Conservation (phyloP, 2,888 invertebrate genomes). For the Poecilus cupreus region DNA sequence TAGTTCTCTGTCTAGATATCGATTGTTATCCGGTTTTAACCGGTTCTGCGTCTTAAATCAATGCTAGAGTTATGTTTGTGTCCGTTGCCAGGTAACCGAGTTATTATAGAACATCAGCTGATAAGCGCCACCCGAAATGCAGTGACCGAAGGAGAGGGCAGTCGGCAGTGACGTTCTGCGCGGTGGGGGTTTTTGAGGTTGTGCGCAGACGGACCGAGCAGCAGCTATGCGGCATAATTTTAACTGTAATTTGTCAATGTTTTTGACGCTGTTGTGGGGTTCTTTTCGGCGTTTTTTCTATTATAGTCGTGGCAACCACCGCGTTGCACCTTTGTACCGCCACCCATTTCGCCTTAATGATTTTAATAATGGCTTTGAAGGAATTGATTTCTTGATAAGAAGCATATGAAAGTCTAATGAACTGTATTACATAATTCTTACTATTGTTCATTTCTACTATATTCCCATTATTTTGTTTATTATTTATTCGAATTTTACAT, state of each 20-base stretch:
- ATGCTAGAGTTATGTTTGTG: slow-evolving; percentile 70
- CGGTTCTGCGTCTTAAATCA: slow-evolving; percentile 69
- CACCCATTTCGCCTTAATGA: slow-evolving; percentile 47
- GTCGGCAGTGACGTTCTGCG: slow-evolving; percentile 51
- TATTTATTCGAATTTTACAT: too few relatives aligned
- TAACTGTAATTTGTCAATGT: slow-evolving; percentile 58
- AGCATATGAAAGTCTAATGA: slow-evolving; percentile 25
- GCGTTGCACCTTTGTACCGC: slow-evolving; percentile 51
- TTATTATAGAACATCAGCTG: slow-evolving; percentile 59
- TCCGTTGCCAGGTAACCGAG: slow-evolving; percentile 70
- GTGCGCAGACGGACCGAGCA: too few relatives aligned
- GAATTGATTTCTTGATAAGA: slow-evolving; percentile 48
- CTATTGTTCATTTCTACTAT: background rate
- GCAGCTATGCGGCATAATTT: slow-evolving; percentile 52
- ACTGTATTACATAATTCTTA: slow-evolving; percentile 14
- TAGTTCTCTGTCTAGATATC: slow-evolving; percentile 59
- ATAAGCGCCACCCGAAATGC: slow-evolving; percentile 58
- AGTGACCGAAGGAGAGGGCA: slow-evolving; percentile 17
- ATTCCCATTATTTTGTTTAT: too few relatives aligned
- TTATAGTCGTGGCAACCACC: slow-evolving; percentile 41
- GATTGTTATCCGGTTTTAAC: slow-evolving; percentile 66
- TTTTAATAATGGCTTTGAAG: slow-evolving; percentile 48
- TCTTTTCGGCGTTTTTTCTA: slow-evolving; percentile 49
- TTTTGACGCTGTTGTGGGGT: slow-evolving; percentile 52
- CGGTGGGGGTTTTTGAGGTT: too few relatives aligned